A percentile compares a stretch with the other conserved stretches of the same genome.
Conservation (phyloP, 30 jellyfish, hydroid and myxozoan species). For the Turritopsis rubra region DNA sequence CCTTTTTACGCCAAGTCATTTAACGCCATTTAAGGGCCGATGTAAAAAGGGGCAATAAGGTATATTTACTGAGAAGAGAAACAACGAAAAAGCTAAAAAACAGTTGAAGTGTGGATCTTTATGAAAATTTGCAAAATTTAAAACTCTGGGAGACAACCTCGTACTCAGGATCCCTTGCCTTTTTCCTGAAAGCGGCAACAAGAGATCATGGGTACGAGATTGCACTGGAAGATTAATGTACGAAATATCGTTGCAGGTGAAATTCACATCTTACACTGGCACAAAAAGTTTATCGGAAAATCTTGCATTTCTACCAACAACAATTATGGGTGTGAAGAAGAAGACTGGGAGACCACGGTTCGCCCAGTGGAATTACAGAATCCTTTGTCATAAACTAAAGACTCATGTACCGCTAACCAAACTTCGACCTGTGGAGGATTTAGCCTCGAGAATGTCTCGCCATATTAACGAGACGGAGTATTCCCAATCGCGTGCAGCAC, state of each 20-base stretch:
- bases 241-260: not conserved
- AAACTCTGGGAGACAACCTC: too few species aligned
- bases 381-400: constrained; percentile 68
- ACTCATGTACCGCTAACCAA: constrained; percentile 61
- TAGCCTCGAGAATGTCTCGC: constrained; percentile 59
- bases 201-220: not conserved
- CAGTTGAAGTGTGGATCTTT: too few species aligned
- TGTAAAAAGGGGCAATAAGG: too few species aligned
- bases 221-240: not conserved
- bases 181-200: not conserved
- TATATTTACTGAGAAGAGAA: too few species aligned
- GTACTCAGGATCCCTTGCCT: constrained; percentile 4
- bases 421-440: constrained; percentile 62
- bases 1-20: too few species aligned
- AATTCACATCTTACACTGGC: constrained; percentile 79
- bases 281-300: constrained; percentile 67
- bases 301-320: constrained; percentile 85
- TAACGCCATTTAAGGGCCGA: too few species aligned
- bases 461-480: constrained; percentile 33
- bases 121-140: too few species aligned
- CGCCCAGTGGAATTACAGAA: constrained; percentile 96
- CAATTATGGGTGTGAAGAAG: constrained; percentile 39
- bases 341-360: constrained; percentile 37
- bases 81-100: too few species aligned
- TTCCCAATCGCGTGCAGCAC: constrained; percentile 63